Evolutionary conservation across 2,113 vertebrate genomes (phyloP).

Genomic region (Sinocyclocheilus anshuiensis): DNA sequence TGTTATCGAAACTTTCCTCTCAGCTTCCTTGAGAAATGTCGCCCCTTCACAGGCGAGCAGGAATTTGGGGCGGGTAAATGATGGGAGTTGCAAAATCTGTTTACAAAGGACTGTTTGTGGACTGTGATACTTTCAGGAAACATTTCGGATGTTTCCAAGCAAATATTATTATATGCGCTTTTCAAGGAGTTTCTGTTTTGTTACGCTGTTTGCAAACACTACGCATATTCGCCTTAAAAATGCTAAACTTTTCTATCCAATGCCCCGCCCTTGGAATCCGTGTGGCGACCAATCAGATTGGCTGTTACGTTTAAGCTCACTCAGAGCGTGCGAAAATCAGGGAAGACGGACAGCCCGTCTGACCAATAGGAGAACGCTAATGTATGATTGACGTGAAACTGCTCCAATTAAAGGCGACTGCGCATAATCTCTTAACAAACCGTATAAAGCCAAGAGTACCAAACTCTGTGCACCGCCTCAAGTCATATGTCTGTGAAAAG

Average conservation of each 20-base stretch:
- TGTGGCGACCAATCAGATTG: slow-evolving; percentile 55
- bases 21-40: slow-evolving; percentile 49
- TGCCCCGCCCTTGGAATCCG: slow-evolving; percentile 21
- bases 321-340: too few relatives aligned
- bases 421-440: slow-evolving; percentile 54
- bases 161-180: background rate
- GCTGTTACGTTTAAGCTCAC: background rate
- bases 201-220: background rate
- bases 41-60: slow-evolving; percentile 50
- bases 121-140: background rate
- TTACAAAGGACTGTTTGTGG: background rate
- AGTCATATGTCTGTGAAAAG: background rate
- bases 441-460: slow-evolving; percentile 71
- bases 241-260: background rate
- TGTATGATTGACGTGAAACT: background rate
- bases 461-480: slow-evolving; percentile 47
- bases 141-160: background rate
- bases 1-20: slow-evolving; percentile 25
- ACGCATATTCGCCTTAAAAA: background rate
- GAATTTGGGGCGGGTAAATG: slow-evolving; percentile 57
- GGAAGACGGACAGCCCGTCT: background rate
- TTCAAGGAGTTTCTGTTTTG: background rate
- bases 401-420: slow-evolving; percentile 56
- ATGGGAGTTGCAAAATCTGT: slow-evolving; percentile 27
- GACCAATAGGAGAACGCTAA: slow-evolving; percentile 33